Conservation (phyloP, 2,113 vertebrate genomes). For the Desmodus rotundus region DNA sequence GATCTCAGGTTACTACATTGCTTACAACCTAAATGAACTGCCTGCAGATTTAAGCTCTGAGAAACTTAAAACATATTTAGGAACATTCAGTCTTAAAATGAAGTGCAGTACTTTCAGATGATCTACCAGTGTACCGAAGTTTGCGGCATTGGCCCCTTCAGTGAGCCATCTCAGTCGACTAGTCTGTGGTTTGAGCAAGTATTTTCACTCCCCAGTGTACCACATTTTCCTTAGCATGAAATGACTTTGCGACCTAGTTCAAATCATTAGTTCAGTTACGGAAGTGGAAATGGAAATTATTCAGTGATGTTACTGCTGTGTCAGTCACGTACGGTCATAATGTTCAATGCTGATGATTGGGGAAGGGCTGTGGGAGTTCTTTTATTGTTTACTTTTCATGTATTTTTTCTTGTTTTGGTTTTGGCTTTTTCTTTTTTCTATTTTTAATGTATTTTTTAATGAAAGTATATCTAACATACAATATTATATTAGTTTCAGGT, state of each 20-base stretch:
- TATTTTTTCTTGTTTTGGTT: neutral
- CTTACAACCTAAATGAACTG: conserved; percentile 21
- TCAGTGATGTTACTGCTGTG: neutral
- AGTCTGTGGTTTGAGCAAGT: conserved; percentile 32
- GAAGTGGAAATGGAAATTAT: conserved; percentile 15
- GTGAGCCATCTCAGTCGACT: neutral
- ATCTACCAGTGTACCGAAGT: neutral
- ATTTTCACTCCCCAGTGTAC: conserved; percentile 42
- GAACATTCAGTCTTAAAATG: neutral
- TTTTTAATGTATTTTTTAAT: too few species aligned
- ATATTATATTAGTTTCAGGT: too few species aligned
- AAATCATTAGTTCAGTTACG: conserved; percentile 16
- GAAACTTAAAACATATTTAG: conserved; percentile 36
- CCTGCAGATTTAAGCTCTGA: conserved; percentile 37
- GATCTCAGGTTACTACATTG: neutral
- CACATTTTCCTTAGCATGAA: conserved; percentile 45
- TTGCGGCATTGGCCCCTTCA: neutral
- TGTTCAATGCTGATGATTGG: neutral
- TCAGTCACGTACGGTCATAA: neutral
- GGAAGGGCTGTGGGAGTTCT: neutral
- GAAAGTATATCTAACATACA: too few species aligned
- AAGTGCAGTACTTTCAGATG: conserved; percentile 46
- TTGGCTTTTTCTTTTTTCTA: too few species aligned
- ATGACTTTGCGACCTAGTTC: conserved; percentile 43
- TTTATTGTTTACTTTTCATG: neutral